Evolutionary conservation across 2,888 invertebrate species (phyloP).

Genomic region (Dynastes hyllus): DNA sequence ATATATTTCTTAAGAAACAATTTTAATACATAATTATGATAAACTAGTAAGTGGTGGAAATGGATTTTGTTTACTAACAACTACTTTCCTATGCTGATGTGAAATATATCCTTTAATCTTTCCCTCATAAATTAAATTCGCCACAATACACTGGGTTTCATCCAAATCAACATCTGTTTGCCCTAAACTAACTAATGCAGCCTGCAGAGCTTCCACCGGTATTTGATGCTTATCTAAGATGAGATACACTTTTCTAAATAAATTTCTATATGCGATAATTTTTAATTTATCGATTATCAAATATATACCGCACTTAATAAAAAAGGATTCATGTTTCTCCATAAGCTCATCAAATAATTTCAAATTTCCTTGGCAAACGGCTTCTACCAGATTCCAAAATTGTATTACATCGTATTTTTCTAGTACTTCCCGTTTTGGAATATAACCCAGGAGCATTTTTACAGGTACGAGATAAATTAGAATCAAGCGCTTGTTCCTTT

Average conservation of each 20-base stretch:
- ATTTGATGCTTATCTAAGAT: conserved; percentile 89
- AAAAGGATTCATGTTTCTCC: conserved; percentile 90
- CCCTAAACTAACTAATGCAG: conserved; percentile 87
- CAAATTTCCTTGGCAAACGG: conserved; percentile 93
- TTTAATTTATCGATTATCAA: conserved; percentile 97
- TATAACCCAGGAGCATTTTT: conserved; percentile 96
- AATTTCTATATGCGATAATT: conserved; percentile 94
- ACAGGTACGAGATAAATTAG: conserved; percentile 97
- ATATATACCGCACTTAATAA: conserved; percentile 97
- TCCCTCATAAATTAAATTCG: conserved; percentile 96
- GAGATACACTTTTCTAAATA: conserved; percentile 93
- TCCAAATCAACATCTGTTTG: conserved; percentile 91
- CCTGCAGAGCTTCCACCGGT: conserved; percentile 87
- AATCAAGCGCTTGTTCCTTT: conserved; percentile 92
- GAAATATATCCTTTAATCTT: conserved; percentile 99
- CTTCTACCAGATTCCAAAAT: conserved; percentile 91
- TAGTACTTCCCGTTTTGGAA: conserved; percentile 89
- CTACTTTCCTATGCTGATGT: conserved; percentile 96
- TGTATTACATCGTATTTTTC: conserved; percentile 93
- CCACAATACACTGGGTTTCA: conserved; percentile 96
- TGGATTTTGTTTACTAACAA: conserved; percentile 97
- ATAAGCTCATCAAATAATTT: conserved; percentile 88
- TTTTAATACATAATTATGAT: conserved; percentile 64
- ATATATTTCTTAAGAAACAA: conserved; percentile 32
- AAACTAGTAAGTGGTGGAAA: conserved; percentile 87